A percentile compares a stretch with the other conserved stretches of the same genome.
These are phyloP conservation scores for Antennarius striatus DNA, from an alignment of 2,113 vertebrate genomes.

Conservation along the genomic window DNA sequence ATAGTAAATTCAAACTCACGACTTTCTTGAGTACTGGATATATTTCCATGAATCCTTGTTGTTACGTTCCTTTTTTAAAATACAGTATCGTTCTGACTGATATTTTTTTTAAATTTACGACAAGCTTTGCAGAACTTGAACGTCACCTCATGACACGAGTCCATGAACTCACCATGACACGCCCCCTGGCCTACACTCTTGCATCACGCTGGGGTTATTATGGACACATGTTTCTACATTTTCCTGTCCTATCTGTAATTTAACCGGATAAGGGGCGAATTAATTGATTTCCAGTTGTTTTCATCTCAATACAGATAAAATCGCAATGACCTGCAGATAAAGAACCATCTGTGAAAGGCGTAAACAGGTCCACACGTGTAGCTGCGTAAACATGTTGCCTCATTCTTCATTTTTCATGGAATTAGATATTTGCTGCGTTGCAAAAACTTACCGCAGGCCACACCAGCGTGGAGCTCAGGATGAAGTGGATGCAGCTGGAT, in stretches of 20 bases:
- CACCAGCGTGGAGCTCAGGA: background rate
- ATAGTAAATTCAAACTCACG: too few species aligned
- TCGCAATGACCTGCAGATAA: background rate
- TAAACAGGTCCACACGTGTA: background rate
- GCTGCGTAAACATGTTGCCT: too few species aligned
- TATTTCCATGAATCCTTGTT: too few species aligned
- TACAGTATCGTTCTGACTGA: too few species aligned
- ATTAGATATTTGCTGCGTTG: background rate
- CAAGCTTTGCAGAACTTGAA: background rate
- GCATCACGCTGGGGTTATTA: background rate
- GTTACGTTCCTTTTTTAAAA: too few species aligned
- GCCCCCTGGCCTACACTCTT: constrained; percentile 4
- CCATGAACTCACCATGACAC: background rate
- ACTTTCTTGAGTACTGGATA: too few species aligned
- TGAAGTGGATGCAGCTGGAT: background rate
- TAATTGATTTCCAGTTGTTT: background rate
- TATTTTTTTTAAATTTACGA: background rate
- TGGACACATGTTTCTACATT: background rate
- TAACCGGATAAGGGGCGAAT: background rate
- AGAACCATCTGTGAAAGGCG: background rate
- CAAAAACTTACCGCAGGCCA: background rate
- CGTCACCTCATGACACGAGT: background rate
- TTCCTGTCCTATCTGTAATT: background rate
- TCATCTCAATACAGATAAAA: background rate
- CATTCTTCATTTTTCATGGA: background rate